Evolutionary conservation across 2,113 vertebrate species (phyloP), one percentile per base, ranked within the genome.

Genomic region (Todiramphus saurophagus): DNA sequence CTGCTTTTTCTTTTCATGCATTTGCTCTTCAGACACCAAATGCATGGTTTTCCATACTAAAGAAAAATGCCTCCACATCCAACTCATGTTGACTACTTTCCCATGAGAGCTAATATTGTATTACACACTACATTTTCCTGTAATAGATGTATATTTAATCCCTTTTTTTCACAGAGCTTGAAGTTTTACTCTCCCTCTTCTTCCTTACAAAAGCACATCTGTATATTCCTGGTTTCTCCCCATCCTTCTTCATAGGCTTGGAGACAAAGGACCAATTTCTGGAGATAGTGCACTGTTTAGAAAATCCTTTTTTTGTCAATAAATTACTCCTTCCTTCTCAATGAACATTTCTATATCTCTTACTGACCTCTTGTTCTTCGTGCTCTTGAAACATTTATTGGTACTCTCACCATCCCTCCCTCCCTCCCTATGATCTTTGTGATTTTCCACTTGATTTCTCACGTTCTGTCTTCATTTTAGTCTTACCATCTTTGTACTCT

Each of bases 381-480:
- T 86, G 23, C 88, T 39, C 77, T 87, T 93, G 46, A 93, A 95
- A 89, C 12, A 84, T 56, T 89, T 72, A 59, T 83, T 96, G n/a
- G 15, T 58, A 89, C 20, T 95, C 31, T 75, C 56, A 75, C 73
- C 39, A 56, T 64, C 20, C 9, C 6, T 30, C 11, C 4, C 0
- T 5, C 14, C 4, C 0, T 5, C 14, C 17, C 17, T 60, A 4
- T 33, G 51, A 81, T 81, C 27, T 83, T 66, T 64, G 30, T 56
- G 39, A 76, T 89, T 93, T 93, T 93, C 62, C 44, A 69, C 33
- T 89, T 84, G 37, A 72, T 79, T 92, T 91, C 43, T 92, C 31
- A 31, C 51, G 27, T 75, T 50, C 76, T 90, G 76, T 82, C 28
- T 75, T 91, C 14, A 31, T 83, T 90, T 88, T 68, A 56, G 83